These are phyloP conservation scores for Melanitta fusca DNA, from an alignment of 2,797 vertebrate species.

Conservation along the genomic window DNA sequence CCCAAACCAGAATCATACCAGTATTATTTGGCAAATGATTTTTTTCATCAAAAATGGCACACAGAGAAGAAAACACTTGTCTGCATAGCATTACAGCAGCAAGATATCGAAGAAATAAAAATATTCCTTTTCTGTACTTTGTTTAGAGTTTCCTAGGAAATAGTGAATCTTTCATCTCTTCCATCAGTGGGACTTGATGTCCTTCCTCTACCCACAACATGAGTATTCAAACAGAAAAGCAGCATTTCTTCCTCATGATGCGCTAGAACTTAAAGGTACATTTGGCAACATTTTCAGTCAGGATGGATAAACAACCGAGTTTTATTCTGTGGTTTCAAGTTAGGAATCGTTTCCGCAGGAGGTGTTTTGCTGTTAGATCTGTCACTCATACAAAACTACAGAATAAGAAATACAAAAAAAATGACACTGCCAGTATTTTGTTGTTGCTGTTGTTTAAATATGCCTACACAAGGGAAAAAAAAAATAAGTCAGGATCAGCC, in stretches of 20 bases:
- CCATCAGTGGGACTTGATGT: slow-evolving; percentile 70
- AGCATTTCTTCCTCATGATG: slow-evolving; percentile 74
- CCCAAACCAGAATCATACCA: slow-evolving; percentile 80
- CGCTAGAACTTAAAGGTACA: slow-evolving; percentile 71
- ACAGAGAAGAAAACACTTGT: slow-evolving; percentile 86
- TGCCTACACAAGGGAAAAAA: not conserved
- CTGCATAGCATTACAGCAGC: slow-evolving; percentile 97
- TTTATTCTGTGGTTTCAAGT: slow-evolving; percentile 69
- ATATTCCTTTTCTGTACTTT: slow-evolving; percentile 81
- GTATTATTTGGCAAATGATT: slow-evolving; percentile 91
- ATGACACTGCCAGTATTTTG: slow-evolving; percentile 40
- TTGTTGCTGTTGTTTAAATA: slow-evolving; percentile 46
- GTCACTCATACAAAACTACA: slow-evolving; percentile 69
- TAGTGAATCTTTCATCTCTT: slow-evolving; percentile 59
- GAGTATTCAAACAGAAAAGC: slow-evolving; percentile 71
- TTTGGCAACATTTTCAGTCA: slow-evolving; percentile 78
- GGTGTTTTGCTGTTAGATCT: slow-evolving; percentile 64
- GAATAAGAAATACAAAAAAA: slow-evolving; percentile 44
- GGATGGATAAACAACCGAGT: slow-evolving; percentile 36
- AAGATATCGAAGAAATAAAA: slow-evolving; percentile 85
- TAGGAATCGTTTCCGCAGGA: slow-evolving; percentile 60
- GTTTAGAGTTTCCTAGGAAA: slow-evolving; percentile 80
- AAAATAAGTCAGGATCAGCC: slow-evolving; percentile 54
- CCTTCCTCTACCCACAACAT: slow-evolving; percentile 70
- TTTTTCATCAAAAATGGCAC: slow-evolving; percentile 86